Evolutionary conservation across 2,888 invertebrate species (phyloP).

Genomic region (Thecocarcelia acutangulata): DNA sequence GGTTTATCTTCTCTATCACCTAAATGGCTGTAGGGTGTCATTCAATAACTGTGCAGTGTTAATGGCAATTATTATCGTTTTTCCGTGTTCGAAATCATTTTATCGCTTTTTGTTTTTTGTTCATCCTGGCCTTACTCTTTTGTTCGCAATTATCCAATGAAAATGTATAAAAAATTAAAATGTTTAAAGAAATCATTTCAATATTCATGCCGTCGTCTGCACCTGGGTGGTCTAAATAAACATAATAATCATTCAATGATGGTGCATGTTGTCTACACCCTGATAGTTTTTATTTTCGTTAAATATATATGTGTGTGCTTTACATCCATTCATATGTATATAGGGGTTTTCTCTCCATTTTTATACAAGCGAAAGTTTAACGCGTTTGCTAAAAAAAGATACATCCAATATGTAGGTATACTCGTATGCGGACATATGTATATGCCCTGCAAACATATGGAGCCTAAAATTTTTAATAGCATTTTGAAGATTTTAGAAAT

Average conservation of each 20-base stretch:
- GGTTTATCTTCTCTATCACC: no score
- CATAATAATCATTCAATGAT: constrained; percentile 54
- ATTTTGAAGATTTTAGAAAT: no score
- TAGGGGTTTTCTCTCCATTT: constrained; percentile 12
- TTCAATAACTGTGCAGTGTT: not conserved
- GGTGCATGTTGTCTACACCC: constrained; percentile 56
- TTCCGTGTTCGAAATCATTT: constrained; percentile 26
- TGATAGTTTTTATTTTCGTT: not conserved
- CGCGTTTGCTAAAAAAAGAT: not conserved
- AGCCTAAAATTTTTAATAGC: no score
- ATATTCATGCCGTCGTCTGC: not conserved
- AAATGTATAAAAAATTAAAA: not conserved
- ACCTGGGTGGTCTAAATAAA: constrained; percentile 44
- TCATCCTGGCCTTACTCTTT: not conserved
- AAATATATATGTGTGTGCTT: not conserved
- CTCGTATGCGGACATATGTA: not conserved
- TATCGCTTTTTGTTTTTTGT: not conserved
- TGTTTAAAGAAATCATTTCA: not conserved
- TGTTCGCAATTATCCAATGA: not conserved
- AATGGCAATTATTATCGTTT: constrained; percentile 36
- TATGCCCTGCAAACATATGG: no score
- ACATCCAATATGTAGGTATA: not conserved
- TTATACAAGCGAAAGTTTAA: constrained; percentile 7
- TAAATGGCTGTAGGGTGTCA: no score
- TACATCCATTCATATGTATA: no score